Evolutionary conservation across 2,113 vertebrate species (phyloP).

Genomic region (Sylvilagus bachmani): DNA sequence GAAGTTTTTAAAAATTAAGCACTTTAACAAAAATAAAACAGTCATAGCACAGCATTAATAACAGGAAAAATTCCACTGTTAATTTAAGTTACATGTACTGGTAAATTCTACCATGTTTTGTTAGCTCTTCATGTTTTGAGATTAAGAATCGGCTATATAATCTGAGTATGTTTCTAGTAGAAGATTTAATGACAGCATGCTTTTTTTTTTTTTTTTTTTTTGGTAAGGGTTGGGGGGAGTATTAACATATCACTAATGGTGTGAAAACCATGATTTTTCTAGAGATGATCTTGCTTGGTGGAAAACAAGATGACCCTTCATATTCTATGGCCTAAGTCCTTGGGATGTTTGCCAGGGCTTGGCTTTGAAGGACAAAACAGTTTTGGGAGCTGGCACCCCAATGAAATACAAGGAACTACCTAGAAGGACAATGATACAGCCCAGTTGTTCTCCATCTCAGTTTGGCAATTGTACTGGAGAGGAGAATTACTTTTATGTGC

Average conservation of each 20-base stretch:
- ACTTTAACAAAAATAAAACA: neutral
- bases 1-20: constrained; percentile 60
- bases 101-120: constrained; percentile 11
- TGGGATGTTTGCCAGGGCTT: neutral
- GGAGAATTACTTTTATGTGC: constrained; percentile 9
- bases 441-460: neutral
- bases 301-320: neutral
- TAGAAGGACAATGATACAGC: neutral
- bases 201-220: neutral
- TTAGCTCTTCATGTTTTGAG: constrained; percentile 61
- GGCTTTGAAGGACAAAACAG: neutral
- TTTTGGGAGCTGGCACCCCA: neutral
- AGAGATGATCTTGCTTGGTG: neutral
- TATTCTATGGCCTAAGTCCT: fast-evolving
- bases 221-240: too few relatives aligned
- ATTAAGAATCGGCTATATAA: constrained; percentile 30
- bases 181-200: neutral
- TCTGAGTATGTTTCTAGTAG: neutral
- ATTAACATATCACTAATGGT: neutral
- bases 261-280: neutral
- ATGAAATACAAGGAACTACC: neutral
- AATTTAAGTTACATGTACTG: constrained; percentile 15
- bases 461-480: neutral
- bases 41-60: neutral
- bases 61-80: neutral